Percentiles rank a stretch among this genome's conserved stretches.
Conservation (phyloP, 2,797 vertebrate species). For the Dryobates pubescens region DNA sequence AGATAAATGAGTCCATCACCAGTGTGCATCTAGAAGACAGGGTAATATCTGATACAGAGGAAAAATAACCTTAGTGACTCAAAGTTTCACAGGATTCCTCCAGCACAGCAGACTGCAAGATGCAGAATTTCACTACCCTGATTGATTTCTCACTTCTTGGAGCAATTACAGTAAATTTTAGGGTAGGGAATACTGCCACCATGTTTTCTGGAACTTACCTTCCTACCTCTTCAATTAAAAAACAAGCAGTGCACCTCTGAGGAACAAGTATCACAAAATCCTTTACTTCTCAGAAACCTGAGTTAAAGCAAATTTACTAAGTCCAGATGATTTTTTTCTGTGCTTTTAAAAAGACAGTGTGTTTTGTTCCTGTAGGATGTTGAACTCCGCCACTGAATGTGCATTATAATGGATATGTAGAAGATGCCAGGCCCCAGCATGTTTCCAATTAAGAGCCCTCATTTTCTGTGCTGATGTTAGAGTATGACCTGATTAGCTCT, state of each 20-base stretch:
- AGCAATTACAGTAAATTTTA: not conserved
- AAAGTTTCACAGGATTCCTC: not conserved
- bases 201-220: not conserved
- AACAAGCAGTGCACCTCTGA: not conserved
- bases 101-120: not conserved
- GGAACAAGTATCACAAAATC: not conserved
- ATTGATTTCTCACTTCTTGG: not conserved
- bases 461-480: slow-evolving; percentile 14
- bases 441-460: slow-evolving; percentile 39
- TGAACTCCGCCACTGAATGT: not conserved
- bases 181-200: not conserved
- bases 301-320: not conserved
- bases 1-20: not conserved
- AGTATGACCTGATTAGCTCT: slow-evolving; percentile 37
- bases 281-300: not conserved
- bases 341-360: not conserved
- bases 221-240: not conserved
- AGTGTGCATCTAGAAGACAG: not conserved
- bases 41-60: not conserved
- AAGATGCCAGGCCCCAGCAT: not conserved
- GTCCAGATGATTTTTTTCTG: not conserved
- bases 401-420: not conserved
- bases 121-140: not conserved
- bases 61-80: not conserved
- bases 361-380: not conserved